Evolutionary conservation across 2,888 invertebrate genomes (phyloP), one percentile per base, ranked within the genome.

Genomic region (Cerceris rybyensis): DNA sequence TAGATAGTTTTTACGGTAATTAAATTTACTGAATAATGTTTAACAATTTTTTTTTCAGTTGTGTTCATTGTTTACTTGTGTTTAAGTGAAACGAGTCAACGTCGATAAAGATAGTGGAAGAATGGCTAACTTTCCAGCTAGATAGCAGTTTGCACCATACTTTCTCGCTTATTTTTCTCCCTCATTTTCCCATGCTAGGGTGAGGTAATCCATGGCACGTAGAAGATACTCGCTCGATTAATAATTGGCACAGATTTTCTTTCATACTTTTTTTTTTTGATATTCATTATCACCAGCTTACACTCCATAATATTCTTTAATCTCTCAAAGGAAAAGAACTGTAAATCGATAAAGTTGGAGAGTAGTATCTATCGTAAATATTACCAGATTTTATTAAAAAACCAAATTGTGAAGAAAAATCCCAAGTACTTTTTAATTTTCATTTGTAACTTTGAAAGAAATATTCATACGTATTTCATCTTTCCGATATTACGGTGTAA

Each of bases 201-300:
- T 41, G 13, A 60, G 74, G 41, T 65, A 59, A 46, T 7, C 11
- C n/a, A 39, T 6, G 42, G 39, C 28, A 41, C 11, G 57, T n/a
- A 11, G 41, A 52, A 66, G 69, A 57, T 43, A 46, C 41, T 16
- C 59, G 55, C 59, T 60, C 64, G 65, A 60, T 65, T 77, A 55
- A 75, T 66, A 69, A 57, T 65, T 28, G 69, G 65, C 60, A 69
- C 64, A 65, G 57, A 59, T 43, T 42, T 70, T 69, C 17, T 52
- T 52, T 52, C n/a, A 13, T n/a, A 52, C 7, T n/a, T 52, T n/a
- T 7, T 14, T 52, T 52, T 52, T 7, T 52, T n/a, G n/a, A 11
- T n/a, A 7, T 52, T 14, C 28, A 52, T 7, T 11, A 11, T 46
- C 46, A 11, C 46, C 2, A 5, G 46, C 46, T 8, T 11, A 46